phyloP scores from a whole-genome alignment of 2,797 vertebrate genomes.

The Spea hammondii region DNA sequence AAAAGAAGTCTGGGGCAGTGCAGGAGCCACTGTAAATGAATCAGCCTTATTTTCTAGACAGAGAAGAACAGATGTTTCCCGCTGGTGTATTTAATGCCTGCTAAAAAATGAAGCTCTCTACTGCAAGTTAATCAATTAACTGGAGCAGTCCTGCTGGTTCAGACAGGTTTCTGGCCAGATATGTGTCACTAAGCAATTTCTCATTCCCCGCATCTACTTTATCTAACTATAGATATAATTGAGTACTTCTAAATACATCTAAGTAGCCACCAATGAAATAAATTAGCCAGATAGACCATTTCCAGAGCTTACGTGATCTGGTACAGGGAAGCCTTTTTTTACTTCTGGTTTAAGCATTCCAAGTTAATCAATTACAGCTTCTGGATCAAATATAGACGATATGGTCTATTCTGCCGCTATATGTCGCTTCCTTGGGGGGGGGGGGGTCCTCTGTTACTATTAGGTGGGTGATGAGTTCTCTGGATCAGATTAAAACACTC shows the following conservation, averaged over 20 bases:
- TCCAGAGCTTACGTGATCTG: not conserved
- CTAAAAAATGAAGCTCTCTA: slow-evolving; percentile 10
- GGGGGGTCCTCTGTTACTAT: not conserved
- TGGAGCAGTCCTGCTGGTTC: slow-evolving; percentile 28
- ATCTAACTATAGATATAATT: slow-evolving; percentile 8
- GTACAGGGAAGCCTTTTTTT: slow-evolving; percentile 3
- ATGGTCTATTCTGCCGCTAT: slow-evolving; percentile 16
- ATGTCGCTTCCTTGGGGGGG: not conserved
- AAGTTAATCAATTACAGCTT: slow-evolving; percentile 33
- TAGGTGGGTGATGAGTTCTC: slow-evolving; percentile 19
- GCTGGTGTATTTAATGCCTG: slow-evolving; percentile 5
- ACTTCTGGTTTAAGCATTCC: slow-evolving; percentile 2
- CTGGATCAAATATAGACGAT: slow-evolving; percentile 8
- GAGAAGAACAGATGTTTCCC: slow-evolving; percentile 43
- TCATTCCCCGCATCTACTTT: slow-evolving; percentile 15
- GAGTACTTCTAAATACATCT: slow-evolving; percentile 7
- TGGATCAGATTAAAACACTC: not conserved
- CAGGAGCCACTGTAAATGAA: no score
- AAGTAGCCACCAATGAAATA: slow-evolving; percentile 10
- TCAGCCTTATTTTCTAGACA: not conserved
- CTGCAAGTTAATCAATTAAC: slow-evolving; percentile 41
- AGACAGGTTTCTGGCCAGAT: slow-evolving; percentile 37
- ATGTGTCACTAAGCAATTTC: slow-evolving; percentile 23
- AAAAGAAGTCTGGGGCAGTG: no score
- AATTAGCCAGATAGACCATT: not conserved